Base-by-base conservation (phyloP, 1,140 invertebrate species). In the Chrysopa pallens region DNA sequence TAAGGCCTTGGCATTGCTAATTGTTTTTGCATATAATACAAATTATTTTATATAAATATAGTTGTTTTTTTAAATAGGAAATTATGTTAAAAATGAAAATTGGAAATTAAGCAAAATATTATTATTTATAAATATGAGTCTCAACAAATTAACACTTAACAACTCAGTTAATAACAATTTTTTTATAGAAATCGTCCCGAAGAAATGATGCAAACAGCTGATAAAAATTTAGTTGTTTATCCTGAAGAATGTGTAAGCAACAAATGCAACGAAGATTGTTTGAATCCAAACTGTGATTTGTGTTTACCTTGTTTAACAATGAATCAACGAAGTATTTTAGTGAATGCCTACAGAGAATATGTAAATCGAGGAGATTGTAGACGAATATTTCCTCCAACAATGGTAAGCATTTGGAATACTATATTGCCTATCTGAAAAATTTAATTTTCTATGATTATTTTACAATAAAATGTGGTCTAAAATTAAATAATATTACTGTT, bases 191-290 rank as follows among this genome's bases (percentile, higher is more conserved):
- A 40, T 38, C 29, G 42, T 49, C 42, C 17, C 23, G 68, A 70
- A 23, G 58, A 68, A 42, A 70, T 75, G 44, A 84, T 87, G 73
- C 62, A 78, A 47, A 74, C 84, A 6, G 69, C 82, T 1, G 70
- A 78, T 28, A 86, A 84, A 60, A 89, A 92, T 58, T 63, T 93
- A 39, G 70, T 74, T 1, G 83, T 88, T 0, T 76, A 76, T 52
- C 71, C 83, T 1, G 72, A 83, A 36, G 57, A 75, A 45, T 93
- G 90, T 57, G 50, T 59, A 15, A 65, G 57, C 38, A 57, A 64
- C 9, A 48, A 64, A 6, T 78, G 77, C 53, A 70, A 72, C 38
- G 64, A 71, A 5, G 70, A 72, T 23, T 89, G 84, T 54, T 62
- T 69, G 42, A 62, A 66, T 27, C 52, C 66, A 6, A 64, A 80